These are phyloP conservation scores for Rhincodon typus DNA, from an alignment of 2,797 vertebrate species.

Conservation along the genomic window DNA sequence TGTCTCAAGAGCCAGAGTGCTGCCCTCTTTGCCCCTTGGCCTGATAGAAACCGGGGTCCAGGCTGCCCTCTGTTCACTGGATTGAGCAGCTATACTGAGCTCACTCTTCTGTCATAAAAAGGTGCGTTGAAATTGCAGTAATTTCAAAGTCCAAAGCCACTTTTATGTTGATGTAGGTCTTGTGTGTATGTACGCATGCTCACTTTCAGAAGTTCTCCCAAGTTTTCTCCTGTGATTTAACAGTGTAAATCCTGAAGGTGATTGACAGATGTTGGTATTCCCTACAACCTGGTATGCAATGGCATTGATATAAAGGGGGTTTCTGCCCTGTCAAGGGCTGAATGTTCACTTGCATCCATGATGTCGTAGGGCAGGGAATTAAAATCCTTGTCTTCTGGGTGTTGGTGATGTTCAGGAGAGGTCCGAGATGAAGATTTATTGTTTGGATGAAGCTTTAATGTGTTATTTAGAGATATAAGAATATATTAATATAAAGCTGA, in stretches of 20 bases:
- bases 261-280: neutral
- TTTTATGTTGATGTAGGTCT: neutral
- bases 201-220: neutral
- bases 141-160: neutral
- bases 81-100: neutral
- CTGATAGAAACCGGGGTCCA: neutral
- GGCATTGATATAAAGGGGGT: neutral
- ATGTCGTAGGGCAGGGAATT: neutral
- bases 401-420: neutral
- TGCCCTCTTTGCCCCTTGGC: neutral
- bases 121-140: neutral
- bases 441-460: neutral
- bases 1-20: neutral
- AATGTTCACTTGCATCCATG: neutral
- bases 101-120: neutral
- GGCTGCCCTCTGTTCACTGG: neutral
- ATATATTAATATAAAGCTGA: slow-evolving; percentile 31
- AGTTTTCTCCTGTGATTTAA: neutral
- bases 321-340: neutral
- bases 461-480: neutral
- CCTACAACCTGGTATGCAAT: neutral
- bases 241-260: neutral
- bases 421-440: neutral
- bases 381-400: neutral
- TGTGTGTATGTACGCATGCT: neutral